These are phyloP conservation scores for Gymnoscopelus microlampas DNA, from an alignment of 2,797 vertebrate genomes.

Conservation along the genomic window DNA sequence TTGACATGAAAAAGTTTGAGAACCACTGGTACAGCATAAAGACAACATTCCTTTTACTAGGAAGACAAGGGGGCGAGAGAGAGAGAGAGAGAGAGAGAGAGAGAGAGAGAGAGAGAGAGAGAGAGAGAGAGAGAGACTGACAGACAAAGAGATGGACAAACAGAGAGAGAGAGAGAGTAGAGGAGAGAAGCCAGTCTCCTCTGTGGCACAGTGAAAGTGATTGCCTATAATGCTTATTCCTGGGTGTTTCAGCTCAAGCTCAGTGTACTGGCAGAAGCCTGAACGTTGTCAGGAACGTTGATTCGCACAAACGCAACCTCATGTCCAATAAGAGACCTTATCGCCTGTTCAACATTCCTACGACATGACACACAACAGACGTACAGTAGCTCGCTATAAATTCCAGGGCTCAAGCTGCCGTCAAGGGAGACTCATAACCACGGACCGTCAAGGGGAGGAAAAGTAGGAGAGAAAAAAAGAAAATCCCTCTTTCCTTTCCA, in stretches of 20 bases:
- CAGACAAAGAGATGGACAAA: slow-evolving; percentile 22
- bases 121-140: neutral
- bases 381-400: slow-evolving; percentile 1
- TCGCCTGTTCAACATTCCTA: slow-evolving; percentile 11
- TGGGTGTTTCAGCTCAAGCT: no score
- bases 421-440: slow-evolving; percentile 34
- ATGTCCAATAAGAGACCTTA: slow-evolving; percentile 28
- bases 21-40: slow-evolving; percentile 1
- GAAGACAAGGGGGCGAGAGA: neutral
- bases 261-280: no score
- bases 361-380: slow-evolving; percentile 7
- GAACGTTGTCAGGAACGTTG: neutral
- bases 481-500: slow-evolving; percentile 45
- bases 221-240: slow-evolving; percentile 21
- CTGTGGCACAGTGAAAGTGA: neutral
- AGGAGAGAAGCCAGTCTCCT: slow-evolving; percentile 25
- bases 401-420: slow-evolving; percentile 12
- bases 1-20: no score
- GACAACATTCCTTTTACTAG: slow-evolving; percentile 60
- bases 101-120: slow-evolving; percentile 19
- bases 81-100: slow-evolving; percentile 42
- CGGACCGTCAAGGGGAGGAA: slow-evolving; percentile 20
- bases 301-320: slow-evolving; percentile 2
- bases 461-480: neutral
- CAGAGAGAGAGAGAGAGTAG: slow-evolving; percentile 40